Conservation (phyloP, 2,113 vertebrate species). For the Prochilodus magdalenae region DNA sequence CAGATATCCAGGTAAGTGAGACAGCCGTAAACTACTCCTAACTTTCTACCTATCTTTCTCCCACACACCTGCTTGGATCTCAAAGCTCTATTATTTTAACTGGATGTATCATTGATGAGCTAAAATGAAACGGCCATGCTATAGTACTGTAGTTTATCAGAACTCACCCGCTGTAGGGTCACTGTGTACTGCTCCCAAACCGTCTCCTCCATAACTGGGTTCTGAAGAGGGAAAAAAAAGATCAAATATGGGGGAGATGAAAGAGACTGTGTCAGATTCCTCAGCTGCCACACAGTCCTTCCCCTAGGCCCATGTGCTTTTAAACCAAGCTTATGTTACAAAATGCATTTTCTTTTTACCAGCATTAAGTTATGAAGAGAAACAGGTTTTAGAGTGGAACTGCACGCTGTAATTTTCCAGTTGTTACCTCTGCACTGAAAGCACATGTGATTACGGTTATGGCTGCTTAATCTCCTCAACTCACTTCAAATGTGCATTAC, state of each 20-base stretch:
- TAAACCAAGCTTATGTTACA: background rate
- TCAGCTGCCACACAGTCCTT: slow-evolving; percentile 1
- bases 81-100: too few species aligned
- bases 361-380: background rate
- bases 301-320: background rate
- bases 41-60: too few species aligned
- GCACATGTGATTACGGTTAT: slow-evolving; percentile 29
- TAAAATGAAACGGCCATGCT: background rate
- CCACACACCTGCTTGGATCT: too few species aligned
- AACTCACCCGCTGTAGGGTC: slow-evolving; percentile 92
- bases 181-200: slow-evolving; percentile 98
- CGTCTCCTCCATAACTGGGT: slow-evolving; percentile 90
- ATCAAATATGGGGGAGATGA: background rate
- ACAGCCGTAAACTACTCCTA: too few species aligned
- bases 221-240: slow-evolving; percentile 62
- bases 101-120: background rate
- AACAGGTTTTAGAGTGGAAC: background rate
- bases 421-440: background rate
- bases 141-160: slow-evolving; percentile 16
- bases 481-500: slow-evolving; percentile 9
- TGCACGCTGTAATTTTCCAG: background rate
- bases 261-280: slow-evolving; percentile 2
- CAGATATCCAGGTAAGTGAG: too few species aligned
- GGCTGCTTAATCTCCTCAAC: slow-evolving; percentile 37
- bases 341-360: background rate